phyloP scores from a whole-genome alignment of 64 coral and sea anemone genomes.

The Stichodactyla mertensii region DNA sequence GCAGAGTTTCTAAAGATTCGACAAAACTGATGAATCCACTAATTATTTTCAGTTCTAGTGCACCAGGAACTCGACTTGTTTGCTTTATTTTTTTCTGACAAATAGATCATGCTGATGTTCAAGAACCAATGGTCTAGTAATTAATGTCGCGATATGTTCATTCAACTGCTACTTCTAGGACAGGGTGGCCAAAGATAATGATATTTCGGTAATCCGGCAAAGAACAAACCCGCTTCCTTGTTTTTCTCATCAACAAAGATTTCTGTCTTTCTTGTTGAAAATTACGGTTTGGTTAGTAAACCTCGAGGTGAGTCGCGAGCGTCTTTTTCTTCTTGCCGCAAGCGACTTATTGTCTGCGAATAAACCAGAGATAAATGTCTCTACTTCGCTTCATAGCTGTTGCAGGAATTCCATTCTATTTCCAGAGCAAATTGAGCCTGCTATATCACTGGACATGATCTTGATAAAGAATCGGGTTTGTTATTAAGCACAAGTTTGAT shows the following conservation, averaged over 20 bases:
- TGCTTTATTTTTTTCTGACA: not conserved
- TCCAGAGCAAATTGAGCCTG: not conserved
- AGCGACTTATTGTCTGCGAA: not conserved
- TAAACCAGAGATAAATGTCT: not conserved
- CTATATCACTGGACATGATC: not conserved
- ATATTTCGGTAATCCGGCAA: not conserved
- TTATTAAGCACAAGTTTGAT: not conserved
- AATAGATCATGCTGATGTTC: not conserved
- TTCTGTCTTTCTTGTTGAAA: not conserved
- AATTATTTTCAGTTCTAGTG: not conserved
- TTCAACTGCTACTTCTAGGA: not conserved
- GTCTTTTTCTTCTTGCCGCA: not conserved
- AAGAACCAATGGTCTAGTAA: not conserved
- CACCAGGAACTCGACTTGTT: not conserved
- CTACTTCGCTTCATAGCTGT: not conserved
- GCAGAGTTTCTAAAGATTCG: not conserved
- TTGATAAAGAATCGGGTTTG: not conserved
- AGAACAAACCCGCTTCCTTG: not conserved
- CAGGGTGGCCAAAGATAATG: not conserved
- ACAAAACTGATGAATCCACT: not conserved
- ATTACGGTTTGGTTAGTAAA: not conserved
- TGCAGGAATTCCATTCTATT: not conserved
- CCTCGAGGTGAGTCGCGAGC: not conserved
- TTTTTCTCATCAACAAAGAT: not conserved
- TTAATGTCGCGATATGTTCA: not conserved